Base-by-base conservation (phyloP, 2,797 vertebrate species). In the Aldrovandia affinis region DNA sequence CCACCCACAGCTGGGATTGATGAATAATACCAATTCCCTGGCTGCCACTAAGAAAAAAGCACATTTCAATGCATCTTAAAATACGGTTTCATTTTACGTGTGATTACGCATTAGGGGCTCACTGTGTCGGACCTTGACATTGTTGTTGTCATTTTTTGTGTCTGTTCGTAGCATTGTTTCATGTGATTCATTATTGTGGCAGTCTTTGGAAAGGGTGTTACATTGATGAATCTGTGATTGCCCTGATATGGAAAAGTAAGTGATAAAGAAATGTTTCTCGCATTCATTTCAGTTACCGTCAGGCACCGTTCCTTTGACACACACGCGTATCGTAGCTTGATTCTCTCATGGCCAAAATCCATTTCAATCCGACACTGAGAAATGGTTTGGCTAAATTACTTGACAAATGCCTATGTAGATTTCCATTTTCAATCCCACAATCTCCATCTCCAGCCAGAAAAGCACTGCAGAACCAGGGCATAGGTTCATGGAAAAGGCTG, bases 391-490 rank as follows among this genome's bases (percentile, higher is more conserved):
- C 42, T 44, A 22, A 25, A 36, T 75, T 42, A 75, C 20, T 75
- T 75, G 70, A 75, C 15, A 39, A 75, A 75, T 44, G 70, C 20
- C 6, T 12, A 39, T 8, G 20, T 39, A 44, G 39, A 44, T 39
- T 42, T 9, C 44, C 39, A 42, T 22, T 75, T n/a, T 44, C 18
- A 44, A n/a, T 44, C 70, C 70, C 20, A 25, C 20, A 75, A 42
- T 44, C 65, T 75, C 70, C 20, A 20, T 20, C 42, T 78, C 25
- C 75, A 78, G n/a, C 75, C 42, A 78, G 75, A 52, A 52, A 78
- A 78, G 44, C n/a, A 78, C 20, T 3, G 2, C 20, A 80, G 47
- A 22, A 30, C 28, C 30, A 14, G 36, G 36, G 36, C 9, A 28
- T 0, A 61, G 22, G n/a, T 63, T 22, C 3, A 20, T n/a, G 57